These are phyloP conservation scores for Sapayoa aenigma DNA, from an alignment of 2,113 vertebrate species.

Conservation along the genomic window DNA sequence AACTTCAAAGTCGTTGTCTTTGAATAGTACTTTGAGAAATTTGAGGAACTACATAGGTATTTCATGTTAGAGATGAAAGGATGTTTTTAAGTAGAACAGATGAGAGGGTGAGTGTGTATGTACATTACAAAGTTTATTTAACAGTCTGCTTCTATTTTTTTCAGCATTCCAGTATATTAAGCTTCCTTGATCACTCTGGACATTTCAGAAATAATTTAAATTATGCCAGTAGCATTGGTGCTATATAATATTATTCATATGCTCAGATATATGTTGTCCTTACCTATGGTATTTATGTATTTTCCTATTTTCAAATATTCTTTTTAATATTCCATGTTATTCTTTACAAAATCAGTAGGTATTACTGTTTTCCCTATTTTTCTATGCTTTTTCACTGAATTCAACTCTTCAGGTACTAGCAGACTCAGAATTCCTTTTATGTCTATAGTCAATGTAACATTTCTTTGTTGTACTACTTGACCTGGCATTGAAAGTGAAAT, in stretches of 20 bases:
- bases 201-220: slow-evolving; percentile 29
- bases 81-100: slow-evolving; percentile 52
- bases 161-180: not conserved
- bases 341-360: not conserved
- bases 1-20: slow-evolving; percentile 48
- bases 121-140: slow-evolving; percentile 44
- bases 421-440: not conserved
- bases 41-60: slow-evolving; percentile 36
- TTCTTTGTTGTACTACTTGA: not conserved
- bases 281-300: not conserved
- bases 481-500: not conserved
- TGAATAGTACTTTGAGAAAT: slow-evolving; percentile 44
- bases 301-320: not conserved
- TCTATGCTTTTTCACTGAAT: not conserved
- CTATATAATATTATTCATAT: not conserved
- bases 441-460: not conserved
- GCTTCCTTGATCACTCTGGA: not conserved
- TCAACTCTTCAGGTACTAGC: not conserved
- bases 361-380: not conserved
- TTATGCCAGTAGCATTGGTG: not conserved
- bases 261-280: not conserved
- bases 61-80: slow-evolving; percentile 55
- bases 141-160: slow-evolving; percentile 14
- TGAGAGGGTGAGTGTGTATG: not conserved
- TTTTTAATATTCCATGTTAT: not conserved